Base-by-base conservation (phyloP, 2,113 vertebrate genomes). In the Stegostoma tigrinum region DNA sequence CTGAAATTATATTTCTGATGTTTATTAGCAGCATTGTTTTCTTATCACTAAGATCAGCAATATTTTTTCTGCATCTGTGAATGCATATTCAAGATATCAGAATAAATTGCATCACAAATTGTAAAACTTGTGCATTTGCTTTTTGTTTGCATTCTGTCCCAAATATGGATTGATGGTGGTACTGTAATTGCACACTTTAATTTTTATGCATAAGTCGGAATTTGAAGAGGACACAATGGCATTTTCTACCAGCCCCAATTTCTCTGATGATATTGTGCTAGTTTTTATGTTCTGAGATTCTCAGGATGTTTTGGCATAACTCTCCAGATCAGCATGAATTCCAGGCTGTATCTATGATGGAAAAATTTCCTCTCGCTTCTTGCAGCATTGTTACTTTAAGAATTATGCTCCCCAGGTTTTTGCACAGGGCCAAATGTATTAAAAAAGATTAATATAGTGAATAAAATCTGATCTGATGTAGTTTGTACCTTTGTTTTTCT, bases 401-500 rank as follows among this genome's bases (percentile, higher is more conserved):
- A 72, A 95, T 72, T 91, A 61, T 66, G 34, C 89, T 38, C 38
- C 55, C 1, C 6, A 6, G 61, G 38, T 95, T 72, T 72, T 8
- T 75, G 0, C 34, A 6, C 30, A 75, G 45, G n/a, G 68, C 12
- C 94, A 95, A 93, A 34, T 95, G 68, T 68, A 95, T 48, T 1
- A 52, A 27, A 72, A 70, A 52, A 72, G 4, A 72, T 95, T 72
- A 72, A 38, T 27, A 17, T 34, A 52, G 5, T 95, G 67, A 95
- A 75, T 95, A 95, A 95, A 95, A 95, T 72, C 68, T 72, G 42
- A 52, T 30, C 87, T 70, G 45, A 52, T 75, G 68, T 5, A 3
- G 52, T 95, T 52, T 95, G 68, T 95, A 34, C 48, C 3, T 94
- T 70, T 94, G 89, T 42, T 94, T 68, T 70, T 68, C 67, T 94